Conservation (phyloP, 30 jellyfish, hydroid and myxozoan species). For the Catostylus mosaicus region DNA sequence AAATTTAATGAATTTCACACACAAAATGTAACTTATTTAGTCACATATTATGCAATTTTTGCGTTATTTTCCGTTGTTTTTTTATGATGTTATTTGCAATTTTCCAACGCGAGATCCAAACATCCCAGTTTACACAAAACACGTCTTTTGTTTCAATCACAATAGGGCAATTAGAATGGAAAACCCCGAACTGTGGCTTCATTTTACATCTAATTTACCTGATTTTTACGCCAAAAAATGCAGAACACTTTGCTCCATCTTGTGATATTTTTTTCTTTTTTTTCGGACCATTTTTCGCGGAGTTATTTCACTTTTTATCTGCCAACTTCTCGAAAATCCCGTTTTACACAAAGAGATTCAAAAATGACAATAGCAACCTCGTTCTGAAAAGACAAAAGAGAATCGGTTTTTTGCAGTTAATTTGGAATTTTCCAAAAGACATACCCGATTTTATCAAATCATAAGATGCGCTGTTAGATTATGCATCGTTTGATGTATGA, state of each 20-base stretch:
- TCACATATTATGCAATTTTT: neutral
- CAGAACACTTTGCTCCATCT: conserved; percentile 17
- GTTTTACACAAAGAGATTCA: conserved; percentile 21
- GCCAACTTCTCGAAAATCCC: too few species aligned
- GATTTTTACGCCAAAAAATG: neutral
- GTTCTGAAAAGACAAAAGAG: neutral
- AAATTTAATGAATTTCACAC: neutral
- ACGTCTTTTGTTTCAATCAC: neutral
- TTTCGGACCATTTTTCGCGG: neutral
- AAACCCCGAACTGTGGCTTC: neutral
- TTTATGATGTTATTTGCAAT: neutral
- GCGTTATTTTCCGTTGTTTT: neutral
- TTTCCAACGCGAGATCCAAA: neutral
- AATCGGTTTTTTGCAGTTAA: conserved; percentile 6
- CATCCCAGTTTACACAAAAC: neutral
- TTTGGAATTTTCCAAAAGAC: neutral
- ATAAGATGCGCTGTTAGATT: neutral
- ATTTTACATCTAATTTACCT: neutral
- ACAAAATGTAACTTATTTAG: neutral
- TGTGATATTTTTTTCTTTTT: neutral
- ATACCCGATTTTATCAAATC: neutral
- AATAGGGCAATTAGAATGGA: neutral
- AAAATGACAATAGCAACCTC: conserved; percentile 17
- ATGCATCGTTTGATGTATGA: conserved; percentile 5
- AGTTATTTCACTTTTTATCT: neutral